These are phyloP conservation scores for Calycopis cecrops DNA, from an alignment of 1,140 invertebrate genomes.

Conservation along the genomic window DNA sequence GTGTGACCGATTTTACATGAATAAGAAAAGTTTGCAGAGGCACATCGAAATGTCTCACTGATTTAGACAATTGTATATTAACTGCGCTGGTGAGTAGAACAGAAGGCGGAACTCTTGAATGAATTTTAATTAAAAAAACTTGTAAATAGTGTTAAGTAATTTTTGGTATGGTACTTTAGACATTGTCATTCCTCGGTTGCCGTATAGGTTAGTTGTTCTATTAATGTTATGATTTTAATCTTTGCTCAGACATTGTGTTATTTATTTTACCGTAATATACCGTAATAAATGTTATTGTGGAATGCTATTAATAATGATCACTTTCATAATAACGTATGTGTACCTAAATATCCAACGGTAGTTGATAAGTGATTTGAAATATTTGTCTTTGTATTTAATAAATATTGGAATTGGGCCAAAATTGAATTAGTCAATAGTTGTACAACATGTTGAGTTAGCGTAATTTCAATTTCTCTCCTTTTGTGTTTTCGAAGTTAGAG, in stretches of 20 bases:
- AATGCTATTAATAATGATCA: not conserved
- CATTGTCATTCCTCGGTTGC: constrained; percentile 48
- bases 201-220: constrained; percentile 25
- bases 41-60: constrained; percentile 70
- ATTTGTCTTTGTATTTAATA: constrained; percentile 4
- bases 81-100: no score
- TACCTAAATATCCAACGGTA: not conserved
- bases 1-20: constrained; percentile 71
- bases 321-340: not conserved
- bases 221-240: constrained; percentile 36
- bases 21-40: constrained; percentile 71
- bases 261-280: constrained; percentile 42
- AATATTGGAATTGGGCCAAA: constrained; percentile 61
- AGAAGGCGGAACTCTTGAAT: constrained; percentile 5
- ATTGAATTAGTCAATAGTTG: constrained; percentile 62
- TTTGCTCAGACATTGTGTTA: constrained; percentile 59
- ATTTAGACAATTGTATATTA: constrained; percentile 20
- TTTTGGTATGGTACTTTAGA: constrained; percentile 20
- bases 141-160: not conserved
- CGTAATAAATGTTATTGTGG: constrained; percentile 21
- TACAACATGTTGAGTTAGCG: constrained; percentile 35
- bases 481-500: constrained; percentile 14
- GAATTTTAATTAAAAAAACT: not conserved
- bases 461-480: constrained; percentile 31
- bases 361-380: not conserved